Conservation (phyloP, 2,113 vertebrate species). For the Hoplias malabaricus region DNA sequence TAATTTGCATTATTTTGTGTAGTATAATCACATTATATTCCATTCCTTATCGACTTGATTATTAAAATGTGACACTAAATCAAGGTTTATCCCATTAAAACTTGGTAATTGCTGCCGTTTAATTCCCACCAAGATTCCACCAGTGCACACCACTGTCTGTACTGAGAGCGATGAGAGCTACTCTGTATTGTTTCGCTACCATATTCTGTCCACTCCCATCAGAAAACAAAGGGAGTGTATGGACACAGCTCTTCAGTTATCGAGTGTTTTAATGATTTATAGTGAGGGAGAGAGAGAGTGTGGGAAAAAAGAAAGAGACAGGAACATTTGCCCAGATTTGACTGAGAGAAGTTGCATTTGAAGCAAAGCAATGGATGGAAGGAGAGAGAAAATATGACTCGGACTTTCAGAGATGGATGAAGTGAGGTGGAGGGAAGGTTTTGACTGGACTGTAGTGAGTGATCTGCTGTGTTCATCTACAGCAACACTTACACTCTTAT, state of each 20-base stretch:
- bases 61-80: too few species aligned
- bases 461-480: background rate
- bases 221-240: background rate
- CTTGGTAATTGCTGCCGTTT: too few species aligned
- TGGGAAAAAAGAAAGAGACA: background rate
- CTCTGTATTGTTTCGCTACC: background rate
- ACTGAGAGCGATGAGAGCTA: too few species aligned
- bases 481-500: background rate
- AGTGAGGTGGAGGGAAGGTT: background rate
- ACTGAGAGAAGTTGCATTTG: background rate
- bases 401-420: background rate
- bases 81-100: too few species aligned
- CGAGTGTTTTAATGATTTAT: slow-evolving; percentile 16
- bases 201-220: background rate
- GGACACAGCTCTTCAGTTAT: background rate
- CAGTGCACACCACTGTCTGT: too few species aligned
- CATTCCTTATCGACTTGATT: too few species aligned
- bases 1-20: too few species aligned
- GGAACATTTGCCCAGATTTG: slow-evolving; percentile 28
- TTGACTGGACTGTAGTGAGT: background rate
- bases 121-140: too few species aligned
- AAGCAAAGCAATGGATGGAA: background rate
- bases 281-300: slow-evolving; percentile 2
- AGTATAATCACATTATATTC: too few species aligned
- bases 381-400: background rate